Evolutionary conservation across 2,888 invertebrate genomes (phyloP), one percentile per base, ranked within the genome.

Genomic region (Lasioglossum calceatum): DNA sequence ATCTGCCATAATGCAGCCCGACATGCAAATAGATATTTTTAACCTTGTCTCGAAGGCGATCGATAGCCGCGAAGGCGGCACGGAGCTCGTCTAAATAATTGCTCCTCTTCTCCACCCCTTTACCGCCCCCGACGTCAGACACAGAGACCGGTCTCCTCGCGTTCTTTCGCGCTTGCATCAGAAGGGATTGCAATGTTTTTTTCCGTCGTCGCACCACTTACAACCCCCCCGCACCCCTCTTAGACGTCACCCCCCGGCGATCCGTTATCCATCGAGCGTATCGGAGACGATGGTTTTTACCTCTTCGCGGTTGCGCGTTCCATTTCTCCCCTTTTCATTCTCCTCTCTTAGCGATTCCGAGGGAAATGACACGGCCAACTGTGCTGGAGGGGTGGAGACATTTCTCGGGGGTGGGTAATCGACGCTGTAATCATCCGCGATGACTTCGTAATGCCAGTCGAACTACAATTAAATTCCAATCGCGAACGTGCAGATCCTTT

Each of bases 1-100:
- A 90, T 90, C 88, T 87, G 74, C 79, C 73, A 74, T 90, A 90
- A 90, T 91, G 89, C 88, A 90, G 91, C 89, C 82, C 82, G 90
- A 89, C 90, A 92, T 92, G 92, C 91, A 90, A 92, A 92, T 91
- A 91, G 91, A 92, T 92, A 92, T 92, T 92, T 93, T 92, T 92
- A 92, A 91, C 89, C 87, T 81, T 86, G 85, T 86, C 85, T 87
- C 84, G 85, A 90, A 90, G 82, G 32, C 84, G 90, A 92, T 93
- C 93, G 90, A 93, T 93, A 91, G 82, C 74, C 87, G 81, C 77
- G 78, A 77, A 85, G 86, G 85, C 82, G 84, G 87, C 79, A 77
- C 74, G 54, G 75, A 79, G 72, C 85, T 85, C 84, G 86, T 89
- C 84, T 85, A 91, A 90, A 91, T 90, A 91, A 90, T 91, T 89